Evolutionary conservation across 2,888 invertebrate genomes (phyloP).

Genomic region (Plutella xylostella): DNA sequence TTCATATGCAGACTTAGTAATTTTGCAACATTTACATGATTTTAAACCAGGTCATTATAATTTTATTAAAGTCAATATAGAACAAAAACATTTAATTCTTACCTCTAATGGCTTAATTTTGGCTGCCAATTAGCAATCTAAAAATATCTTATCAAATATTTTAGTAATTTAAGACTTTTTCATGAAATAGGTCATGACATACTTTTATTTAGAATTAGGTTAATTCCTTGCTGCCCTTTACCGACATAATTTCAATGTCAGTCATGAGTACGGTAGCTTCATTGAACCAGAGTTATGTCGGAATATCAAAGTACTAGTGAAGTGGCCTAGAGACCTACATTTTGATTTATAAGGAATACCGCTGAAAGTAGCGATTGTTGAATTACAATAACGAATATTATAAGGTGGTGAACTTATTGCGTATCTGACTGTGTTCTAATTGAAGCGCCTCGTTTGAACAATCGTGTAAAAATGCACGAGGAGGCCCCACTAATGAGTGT

Average conservation of each 20-base stretch:
- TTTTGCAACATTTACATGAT: constrained; percentile 51
- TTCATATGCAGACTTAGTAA: constrained; percentile 59
- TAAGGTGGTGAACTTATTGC: constrained; percentile 47
- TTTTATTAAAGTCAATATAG: constrained; percentile 26
- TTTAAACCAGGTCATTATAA: constrained; percentile 26
- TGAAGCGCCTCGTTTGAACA: constrained; percentile 49
- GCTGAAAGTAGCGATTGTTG: constrained; percentile 63
- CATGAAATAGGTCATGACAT: constrained; percentile 52
- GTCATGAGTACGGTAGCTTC: constrained; percentile 74
- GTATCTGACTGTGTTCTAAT: constrained; percentile 31
- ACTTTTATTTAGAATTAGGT: constrained; percentile 50
- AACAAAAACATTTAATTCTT: constrained; percentile 27
- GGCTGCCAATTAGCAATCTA: not conserved
- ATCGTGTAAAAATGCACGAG: constrained; percentile 74
- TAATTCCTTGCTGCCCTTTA: constrained; percentile 66
- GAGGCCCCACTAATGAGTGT: constrained; percentile 76
- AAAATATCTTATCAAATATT: not conserved
- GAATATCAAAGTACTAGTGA: constrained; percentile 85
- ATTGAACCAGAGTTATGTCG: constrained; percentile 79
- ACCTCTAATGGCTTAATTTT: constrained; percentile 1
- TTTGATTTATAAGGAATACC: constrained; percentile 54
- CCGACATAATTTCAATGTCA: constrained; percentile 70
- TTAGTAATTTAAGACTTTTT: constrained; percentile 9
- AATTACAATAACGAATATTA: constrained; percentile 67
- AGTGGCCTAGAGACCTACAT: constrained; percentile 93